Evolutionary conservation across 2,888 invertebrate genomes (phyloP).

Genomic region (Arctia plantaginis): DNA sequence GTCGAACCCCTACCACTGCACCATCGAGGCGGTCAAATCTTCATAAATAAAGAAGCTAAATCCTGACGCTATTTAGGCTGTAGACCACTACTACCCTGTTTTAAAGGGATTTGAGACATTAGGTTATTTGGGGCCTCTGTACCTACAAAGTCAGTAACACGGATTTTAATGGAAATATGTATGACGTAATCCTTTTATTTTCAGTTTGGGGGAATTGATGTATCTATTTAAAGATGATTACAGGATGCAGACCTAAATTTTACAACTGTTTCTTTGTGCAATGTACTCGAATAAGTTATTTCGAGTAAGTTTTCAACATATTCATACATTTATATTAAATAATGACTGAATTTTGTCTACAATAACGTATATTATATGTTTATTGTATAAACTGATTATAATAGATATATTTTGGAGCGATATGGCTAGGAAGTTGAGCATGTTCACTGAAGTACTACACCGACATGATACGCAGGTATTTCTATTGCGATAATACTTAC

Average conservation of each 20-base stretch:
- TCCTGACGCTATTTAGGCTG: too few relatives aligned
- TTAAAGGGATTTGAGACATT: not conserved
- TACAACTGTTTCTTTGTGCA: too few relatives aligned
- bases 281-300: too few relatives aligned
- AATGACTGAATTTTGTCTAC: not conserved
- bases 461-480: too few relatives aligned
- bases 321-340: not conserved
- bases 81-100: too few relatives aligned
- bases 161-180: not conserved
- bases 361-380: not conserved
- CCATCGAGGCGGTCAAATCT: too few relatives aligned
- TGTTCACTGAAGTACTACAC: too few relatives aligned
- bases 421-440: too few relatives aligned
- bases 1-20: too few relatives aligned
- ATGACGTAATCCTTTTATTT: not conserved
- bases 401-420: not conserved
- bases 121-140: not conserved
- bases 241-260: not conserved
- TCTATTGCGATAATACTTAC: too few relatives aligned
- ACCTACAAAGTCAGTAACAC: not conserved
- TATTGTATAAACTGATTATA: not conserved
- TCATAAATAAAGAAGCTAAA: too few relatives aligned
- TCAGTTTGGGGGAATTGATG: not conserved
- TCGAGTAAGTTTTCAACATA: too few relatives aligned
- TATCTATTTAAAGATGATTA: not conserved